Base-by-base conservation (phyloP, 2,888 invertebrate species). In the Andrena dorsata region DNA sequence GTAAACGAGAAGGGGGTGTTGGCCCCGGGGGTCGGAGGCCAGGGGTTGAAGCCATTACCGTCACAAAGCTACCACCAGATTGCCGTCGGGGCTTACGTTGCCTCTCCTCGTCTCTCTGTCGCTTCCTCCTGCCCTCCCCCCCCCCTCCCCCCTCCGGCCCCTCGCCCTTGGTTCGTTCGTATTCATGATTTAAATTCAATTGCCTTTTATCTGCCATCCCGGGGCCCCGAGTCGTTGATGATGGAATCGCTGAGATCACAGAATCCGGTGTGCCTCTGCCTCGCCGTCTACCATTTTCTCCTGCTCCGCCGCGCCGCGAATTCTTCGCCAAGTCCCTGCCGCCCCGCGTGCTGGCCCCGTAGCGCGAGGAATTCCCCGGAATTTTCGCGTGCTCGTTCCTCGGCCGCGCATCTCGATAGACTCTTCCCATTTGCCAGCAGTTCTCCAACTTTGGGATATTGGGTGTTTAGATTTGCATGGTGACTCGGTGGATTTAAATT, bases 151-250 rank as follows among this genome's bases (percentile, higher is more conserved):
- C 64, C 10, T 60, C n/a, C 73, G 10, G 80, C 65, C 58, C 74
- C 78, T 86, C 87, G 88, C 89, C 89, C 89, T 89, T 89, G 91
- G 89, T 90, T 93, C 92, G 91, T 93, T 93, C 91, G 92, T 93
- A 94, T 94, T 94, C 93, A 93, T 93, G 92, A 93, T 94, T 93
- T 91, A 92, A 93, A 94, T 92, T 93, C 93, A 93, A 94, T 94
- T 93, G 93, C 90, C 93, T 93, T 93, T 93, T 93, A 93, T 93
- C 92, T 91, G 92, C 89, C 89, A 90, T 92, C 90, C 91, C 89
- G 90, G 90, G 86, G 85, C 80, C 87, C 85, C 58, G 89, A 89
- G 88, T 88, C 90, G 88, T 90, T 90, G 90, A 91, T 89, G 92
- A 91, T 92, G 90, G 90, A 91, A 88, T 91, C 90, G 88, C 89